A percentile compares a stretch with the other conserved stretches of the same genome.
These are phyloP conservation scores for Phytoseiulus persimilis DNA, from an alignment of 2,888 invertebrate species.

Conservation along the genomic window DNA sequence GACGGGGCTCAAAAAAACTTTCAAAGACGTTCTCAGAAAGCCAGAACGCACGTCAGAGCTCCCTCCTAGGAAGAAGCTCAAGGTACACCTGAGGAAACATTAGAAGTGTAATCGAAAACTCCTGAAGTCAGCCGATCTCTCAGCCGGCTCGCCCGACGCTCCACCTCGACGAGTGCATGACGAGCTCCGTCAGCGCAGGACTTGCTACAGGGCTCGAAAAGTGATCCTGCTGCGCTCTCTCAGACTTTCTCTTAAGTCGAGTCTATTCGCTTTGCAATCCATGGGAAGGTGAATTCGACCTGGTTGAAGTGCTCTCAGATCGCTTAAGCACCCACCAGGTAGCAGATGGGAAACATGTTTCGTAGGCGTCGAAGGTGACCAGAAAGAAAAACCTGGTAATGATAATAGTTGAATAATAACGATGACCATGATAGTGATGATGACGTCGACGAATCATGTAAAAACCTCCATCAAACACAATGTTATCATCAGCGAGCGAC, in stretches of 20 bases:
- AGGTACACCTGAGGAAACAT: neutral
- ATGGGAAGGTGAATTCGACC: neutral
- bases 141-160: neutral
- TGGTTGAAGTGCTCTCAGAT: neutral
- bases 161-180: neutral
- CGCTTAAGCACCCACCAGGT: neutral
- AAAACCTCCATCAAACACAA: neutral
- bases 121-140: neutral
- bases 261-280: neutral
- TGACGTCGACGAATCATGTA: neutral
- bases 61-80: neutral
- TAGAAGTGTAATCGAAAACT: neutral
- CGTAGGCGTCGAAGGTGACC: neutral
- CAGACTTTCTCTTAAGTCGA: neutral
- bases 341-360: neutral
- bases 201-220: neutral
- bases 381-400: neutral
- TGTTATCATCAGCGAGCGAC: neutral
- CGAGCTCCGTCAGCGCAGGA: neutral
- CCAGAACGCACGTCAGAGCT: neutral
- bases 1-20: no score
- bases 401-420: neutral
- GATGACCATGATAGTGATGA: neutral
- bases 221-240: neutral
- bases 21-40: no score